phyloP scores from a whole-genome alignment of 1,140 invertebrate genomes.

The Tribolium castaneum region DNA sequence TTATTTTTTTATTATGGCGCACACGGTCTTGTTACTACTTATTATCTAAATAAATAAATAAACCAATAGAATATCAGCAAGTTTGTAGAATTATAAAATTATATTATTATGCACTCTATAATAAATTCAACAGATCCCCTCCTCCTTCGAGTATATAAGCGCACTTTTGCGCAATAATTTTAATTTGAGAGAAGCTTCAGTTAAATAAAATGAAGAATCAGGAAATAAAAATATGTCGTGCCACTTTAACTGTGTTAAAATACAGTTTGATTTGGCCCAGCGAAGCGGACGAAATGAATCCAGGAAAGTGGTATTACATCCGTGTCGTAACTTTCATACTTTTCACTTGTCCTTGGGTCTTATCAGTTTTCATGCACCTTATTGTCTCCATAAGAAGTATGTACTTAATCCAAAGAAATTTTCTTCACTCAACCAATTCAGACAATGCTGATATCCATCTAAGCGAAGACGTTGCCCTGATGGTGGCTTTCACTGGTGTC shows the following conservation, averaged over 20 bases:
- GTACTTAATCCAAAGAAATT: not conserved
- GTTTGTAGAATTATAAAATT: no score
- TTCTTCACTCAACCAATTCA: not conserved
- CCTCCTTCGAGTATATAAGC: no score
- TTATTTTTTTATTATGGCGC: no score
- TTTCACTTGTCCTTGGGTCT: not conserved
- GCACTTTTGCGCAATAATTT: no score
- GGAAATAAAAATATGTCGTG: slow-evolving; percentile 25
- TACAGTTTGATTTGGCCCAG: slow-evolving; percentile 29
- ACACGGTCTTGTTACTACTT: no score
- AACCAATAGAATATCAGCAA: no score
- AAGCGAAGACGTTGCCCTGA: slow-evolving; percentile 19
- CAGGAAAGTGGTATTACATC: slow-evolving; percentile 25
- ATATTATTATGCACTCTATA: no score
- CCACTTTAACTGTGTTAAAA: slow-evolving; percentile 12
- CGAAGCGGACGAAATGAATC: slow-evolving; percentile 18
- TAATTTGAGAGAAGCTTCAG: no score
- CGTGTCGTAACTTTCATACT: not conserved
- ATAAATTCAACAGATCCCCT: no score
- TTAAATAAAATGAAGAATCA: not conserved
- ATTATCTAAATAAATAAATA: no score
- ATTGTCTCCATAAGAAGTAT: not conserved
- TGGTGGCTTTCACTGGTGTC: not conserved
- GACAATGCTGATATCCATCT: not conserved
- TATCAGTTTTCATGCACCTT: slow-evolving; percentile 16